Conservation (phyloP, 2,113 vertebrate species). For the Crotalus helleri region DNA sequence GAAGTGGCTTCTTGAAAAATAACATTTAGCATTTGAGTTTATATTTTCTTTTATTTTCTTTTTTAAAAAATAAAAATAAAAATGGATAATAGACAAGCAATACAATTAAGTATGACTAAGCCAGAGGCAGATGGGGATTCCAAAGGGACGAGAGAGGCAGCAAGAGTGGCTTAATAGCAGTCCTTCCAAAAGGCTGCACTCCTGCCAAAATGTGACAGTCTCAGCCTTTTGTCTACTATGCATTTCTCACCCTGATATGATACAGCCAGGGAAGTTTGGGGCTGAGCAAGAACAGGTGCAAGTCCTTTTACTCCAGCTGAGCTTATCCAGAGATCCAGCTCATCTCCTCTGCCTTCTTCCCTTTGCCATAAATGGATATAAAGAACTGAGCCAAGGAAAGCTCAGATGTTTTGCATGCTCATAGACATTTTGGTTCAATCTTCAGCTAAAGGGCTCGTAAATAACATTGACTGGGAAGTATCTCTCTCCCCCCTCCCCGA, state of each 20-base stretch:
- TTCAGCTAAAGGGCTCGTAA: neutral
- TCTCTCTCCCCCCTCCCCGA: neutral
- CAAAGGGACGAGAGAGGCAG: neutral
- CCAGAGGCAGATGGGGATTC: neutral
- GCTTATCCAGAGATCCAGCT: neutral
- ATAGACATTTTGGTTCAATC: neutral
- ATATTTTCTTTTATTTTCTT: neutral
- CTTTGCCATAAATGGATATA: neutral
- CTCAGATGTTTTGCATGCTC: neutral
- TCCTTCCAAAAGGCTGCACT: neutral
- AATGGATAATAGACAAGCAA: neutral
- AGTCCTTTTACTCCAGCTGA: neutral
- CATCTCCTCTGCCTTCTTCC: neutral
- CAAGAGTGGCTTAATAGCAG: neutral
- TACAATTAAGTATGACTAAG: neutral
- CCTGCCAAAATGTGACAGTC: neutral
- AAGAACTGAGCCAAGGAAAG: neutral
- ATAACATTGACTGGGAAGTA: neutral
- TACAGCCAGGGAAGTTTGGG: neutral
- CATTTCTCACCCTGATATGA: neutral
- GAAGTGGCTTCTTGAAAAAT: neutral
- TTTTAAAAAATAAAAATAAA: neutral
- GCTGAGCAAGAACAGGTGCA: neutral
- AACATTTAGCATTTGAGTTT: neutral
- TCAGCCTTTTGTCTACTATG: neutral